Evolutionary conservation across 23 tunicate genomes (phyloP), one percentile per base, ranked within the genome.

Genomic region (Ascidia mentula): DNA sequence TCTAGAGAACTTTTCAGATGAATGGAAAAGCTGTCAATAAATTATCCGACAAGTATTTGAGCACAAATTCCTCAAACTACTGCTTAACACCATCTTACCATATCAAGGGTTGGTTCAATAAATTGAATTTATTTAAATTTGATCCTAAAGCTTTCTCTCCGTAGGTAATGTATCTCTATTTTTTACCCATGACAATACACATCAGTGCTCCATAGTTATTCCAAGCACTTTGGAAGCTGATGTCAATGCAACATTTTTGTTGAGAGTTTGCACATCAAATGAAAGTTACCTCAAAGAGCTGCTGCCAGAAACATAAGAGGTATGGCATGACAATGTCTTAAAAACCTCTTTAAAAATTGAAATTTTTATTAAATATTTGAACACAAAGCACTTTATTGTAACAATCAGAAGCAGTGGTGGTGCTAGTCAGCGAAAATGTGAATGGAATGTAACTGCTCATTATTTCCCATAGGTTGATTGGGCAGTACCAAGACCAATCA

Each of bases 401-500:
- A 53, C 13, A 9, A 53, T 53, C 65, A 53, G 13, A 6, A 53
- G 24, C 65, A 53, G 22, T 6, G 22, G 65, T 42, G 24, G 24
- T 20, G 2, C 4, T 53, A 53, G 24, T 53, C 13, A 9, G 22
- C 24, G 7, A 53, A 53, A 6, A 53, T 9, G 22, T 3, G 2
- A 26, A 53, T 53, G 15, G 15, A 42, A 42, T 15, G 15, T 9
- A 42, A 42, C 15, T 53, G 13, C 65, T 53, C 65, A 53, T 53
- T 53, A 20, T 53, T 53, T 53, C 24, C 65, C 65, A 53, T 53
- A 53, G 65, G 65, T 53, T 53, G 65, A 53, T 9, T 53, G 65
- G 22, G 65, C 65, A 20, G 65, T 53, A 20, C 65, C 65, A 53
- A 53, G 65, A 3, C 65, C 65, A 9, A 53, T 53, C 65, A 53